Conservation (phyloP, 2,797 vertebrate species). For the Centropyge bicolor region DNA sequence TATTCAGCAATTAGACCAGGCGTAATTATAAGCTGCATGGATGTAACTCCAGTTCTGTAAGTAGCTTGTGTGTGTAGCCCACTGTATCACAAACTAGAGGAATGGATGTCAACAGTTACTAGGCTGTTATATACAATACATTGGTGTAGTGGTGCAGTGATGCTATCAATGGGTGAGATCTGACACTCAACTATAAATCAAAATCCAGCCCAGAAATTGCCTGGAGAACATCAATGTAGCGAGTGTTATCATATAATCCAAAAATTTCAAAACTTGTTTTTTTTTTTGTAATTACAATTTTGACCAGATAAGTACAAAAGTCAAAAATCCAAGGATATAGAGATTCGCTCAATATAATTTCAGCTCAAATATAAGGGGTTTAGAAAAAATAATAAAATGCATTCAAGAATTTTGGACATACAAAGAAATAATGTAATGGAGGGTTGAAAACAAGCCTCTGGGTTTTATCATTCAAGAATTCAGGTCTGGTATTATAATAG, state of each 20-base stretch:
- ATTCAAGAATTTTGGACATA: background rate
- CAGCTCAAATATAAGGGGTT: background rate
- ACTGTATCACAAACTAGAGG: background rate
- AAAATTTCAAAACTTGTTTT: background rate
- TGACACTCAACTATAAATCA: background rate
- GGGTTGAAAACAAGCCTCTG: background rate
- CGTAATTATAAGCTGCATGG: too few relatives aligned
- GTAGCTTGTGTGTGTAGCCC: background rate
- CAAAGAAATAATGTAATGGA: conserved; percentile 2
- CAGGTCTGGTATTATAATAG: conserved; percentile 7
- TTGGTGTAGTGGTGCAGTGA: background rate
- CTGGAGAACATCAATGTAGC: background rate
- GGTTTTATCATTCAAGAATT: conserved; percentile 9
- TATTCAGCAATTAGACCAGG: background rate
- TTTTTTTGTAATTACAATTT: background rate
- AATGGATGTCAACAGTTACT: background rate
- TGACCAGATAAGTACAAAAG: background rate
- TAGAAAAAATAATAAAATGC: background rate
- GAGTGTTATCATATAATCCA: background rate
- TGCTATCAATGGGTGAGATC: background rate
- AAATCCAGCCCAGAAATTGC: background rate
- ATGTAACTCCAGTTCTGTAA: background rate
- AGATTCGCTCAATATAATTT: background rate
- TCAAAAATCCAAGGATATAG: background rate
- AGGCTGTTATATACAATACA: background rate